Conservation (phyloP, 2,113 vertebrate species). For the Petroica traversi region DNA sequence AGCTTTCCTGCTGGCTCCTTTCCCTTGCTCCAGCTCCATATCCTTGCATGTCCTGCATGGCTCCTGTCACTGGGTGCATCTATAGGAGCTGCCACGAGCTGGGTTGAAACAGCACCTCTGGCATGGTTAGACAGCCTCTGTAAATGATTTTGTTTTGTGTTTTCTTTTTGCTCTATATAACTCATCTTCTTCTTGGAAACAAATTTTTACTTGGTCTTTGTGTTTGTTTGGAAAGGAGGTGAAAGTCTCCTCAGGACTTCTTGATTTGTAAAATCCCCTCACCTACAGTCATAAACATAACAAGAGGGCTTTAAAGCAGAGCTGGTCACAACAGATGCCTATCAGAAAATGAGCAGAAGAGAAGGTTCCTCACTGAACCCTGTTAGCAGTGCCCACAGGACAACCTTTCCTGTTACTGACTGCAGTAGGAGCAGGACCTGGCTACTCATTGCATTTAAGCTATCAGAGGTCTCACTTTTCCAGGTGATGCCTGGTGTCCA, state of each 20-base stretch:
- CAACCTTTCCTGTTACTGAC: not conserved
- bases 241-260: not conserved
- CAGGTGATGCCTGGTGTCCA: not conserved
- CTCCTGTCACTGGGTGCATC: not conserved
- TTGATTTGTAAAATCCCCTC: not conserved
- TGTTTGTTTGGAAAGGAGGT: not conserved
- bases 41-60: not conserved
- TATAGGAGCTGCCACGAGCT: not conserved
- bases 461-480: not conserved
- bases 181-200: not conserved
- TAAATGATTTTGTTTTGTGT: not conserved
- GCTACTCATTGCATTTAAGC: not conserved
- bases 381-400: not conserved
- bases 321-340: not conserved
- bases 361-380: not conserved
- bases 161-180: not conserved
- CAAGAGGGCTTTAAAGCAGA: not conserved
- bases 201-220: not conserved
- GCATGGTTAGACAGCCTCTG: not conserved
- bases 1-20: not conserved
- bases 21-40: not conserved
- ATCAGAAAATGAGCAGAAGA: not conserved
- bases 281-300: not conserved
- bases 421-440: not conserved
- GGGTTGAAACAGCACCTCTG: not conserved